Base-by-base conservation (phyloP, 2,113 vertebrate species). In the Oncorhynchus mykiss region DNA sequence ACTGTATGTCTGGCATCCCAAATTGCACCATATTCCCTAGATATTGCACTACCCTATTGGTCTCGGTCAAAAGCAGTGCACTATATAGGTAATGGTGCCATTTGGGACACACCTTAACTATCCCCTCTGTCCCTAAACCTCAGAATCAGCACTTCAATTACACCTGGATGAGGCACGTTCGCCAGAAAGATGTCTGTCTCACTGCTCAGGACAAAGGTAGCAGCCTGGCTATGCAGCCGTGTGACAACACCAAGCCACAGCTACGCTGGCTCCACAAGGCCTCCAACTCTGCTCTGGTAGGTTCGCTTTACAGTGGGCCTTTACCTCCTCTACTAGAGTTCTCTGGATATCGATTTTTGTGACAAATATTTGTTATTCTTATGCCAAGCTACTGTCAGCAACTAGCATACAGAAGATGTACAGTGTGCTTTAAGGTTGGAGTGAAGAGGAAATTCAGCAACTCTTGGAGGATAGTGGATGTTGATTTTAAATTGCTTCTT, bases 91-190 rank as follows among this genome's bases (percentile, higher is more conserved):
- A 54, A 18, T 54, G 16, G 51, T 54, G 5, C 13, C 14, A 54
- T 18, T 54, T 54, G 3, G 14, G 51, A 54, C 16, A 18, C 4
- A 14, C 24, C 11, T 24, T 22, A 18, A 39, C 59, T 9, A 12
- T 27, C 22, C 24, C 14, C 12, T 49, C 2, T n/a, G 25, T 75
- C 27, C 11, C 16, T 2, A 14, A n/a, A 39, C 4, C 27, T 18
- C 8, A 99, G 98, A 86, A 84, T 85, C 97, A 98, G 70, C 84
- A 92, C 67, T 98, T 99, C 90, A 98, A 95, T 91, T 97, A 96
- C 82, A 97, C 96, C n/a, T 99, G 98, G 98, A 86, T 97, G 90
- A 91, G 91, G 85, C 89, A 93, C 59, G 72, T 99, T 80, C 94
- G 84, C 69, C 96, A 98, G 1, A 87, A 87, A 20, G 86, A 92